A percentile compares a stretch with the other conserved stretches of the same genome.
phyloP scores from a whole-genome alignment of 2,888 invertebrate species.

The Chaetoderma sp. region DNA sequence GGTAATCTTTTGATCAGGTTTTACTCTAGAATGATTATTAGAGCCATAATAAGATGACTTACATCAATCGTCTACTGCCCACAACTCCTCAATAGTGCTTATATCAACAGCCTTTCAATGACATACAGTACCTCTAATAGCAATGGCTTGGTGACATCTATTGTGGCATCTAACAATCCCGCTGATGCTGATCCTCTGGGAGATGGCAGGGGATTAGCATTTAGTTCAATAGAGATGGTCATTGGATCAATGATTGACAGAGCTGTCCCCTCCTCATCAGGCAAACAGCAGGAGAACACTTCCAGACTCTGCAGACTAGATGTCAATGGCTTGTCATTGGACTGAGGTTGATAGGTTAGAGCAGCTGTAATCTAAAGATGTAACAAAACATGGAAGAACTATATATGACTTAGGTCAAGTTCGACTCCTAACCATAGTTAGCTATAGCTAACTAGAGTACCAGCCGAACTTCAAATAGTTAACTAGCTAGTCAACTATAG shows the following conservation, averaged over 20 bases:
- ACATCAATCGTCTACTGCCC: too few relatives aligned
- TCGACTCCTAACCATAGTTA: too few relatives aligned
- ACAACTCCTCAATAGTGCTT: too few relatives aligned
- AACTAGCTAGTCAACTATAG: too few relatives aligned
- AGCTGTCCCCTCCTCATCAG: conserved; percentile 92
- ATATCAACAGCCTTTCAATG: too few relatives aligned
- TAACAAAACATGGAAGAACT: background rate
- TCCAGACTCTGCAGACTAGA: conserved; percentile 90
- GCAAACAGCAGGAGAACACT: conserved; percentile 91
- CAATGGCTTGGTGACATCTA: conserved; percentile 52
- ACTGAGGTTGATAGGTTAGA: conserved; percentile 80
- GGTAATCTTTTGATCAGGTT: too few relatives aligned
- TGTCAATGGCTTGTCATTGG: conserved; percentile 81
- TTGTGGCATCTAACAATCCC: conserved; percentile 57
- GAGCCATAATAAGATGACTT: too few relatives aligned
- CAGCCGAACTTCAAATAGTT: too few relatives aligned
- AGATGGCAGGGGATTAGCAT: conserved; percentile 56
- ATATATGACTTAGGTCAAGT: too few relatives aligned
- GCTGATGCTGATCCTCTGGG: conserved; percentile 42
- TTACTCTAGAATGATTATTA: too few relatives aligned
- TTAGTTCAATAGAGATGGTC: conserved; percentile 74
- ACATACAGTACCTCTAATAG: conserved; percentile 56
- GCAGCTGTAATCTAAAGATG: conserved; percentile 84
- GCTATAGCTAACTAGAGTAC: too few relatives aligned
- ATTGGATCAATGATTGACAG: conserved; percentile 95